phyloP scores from a whole-genome alignment of 2,113 vertebrate genomes.

The Sigmodon hispidus region DNA sequence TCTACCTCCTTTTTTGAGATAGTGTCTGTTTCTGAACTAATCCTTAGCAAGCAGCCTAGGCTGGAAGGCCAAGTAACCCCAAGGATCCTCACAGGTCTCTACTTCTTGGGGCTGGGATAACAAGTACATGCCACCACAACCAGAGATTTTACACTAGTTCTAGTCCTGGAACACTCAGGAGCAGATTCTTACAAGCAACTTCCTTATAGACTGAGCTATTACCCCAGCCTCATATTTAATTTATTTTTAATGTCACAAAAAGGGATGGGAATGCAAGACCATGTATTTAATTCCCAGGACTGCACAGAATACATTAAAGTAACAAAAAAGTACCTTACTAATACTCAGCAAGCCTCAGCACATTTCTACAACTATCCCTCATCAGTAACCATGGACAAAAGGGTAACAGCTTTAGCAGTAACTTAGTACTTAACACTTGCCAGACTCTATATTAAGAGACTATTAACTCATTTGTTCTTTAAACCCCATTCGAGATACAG shows the following conservation, averaged over 20 bases:
- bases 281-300: neutral
- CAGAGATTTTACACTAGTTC: neutral
- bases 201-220: neutral
- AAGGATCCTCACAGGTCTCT: neutral
- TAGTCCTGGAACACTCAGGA: neutral
- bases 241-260: neutral
- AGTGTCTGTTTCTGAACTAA: neutral
- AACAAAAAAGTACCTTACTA: conserved; percentile 28
- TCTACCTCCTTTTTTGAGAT: neutral
- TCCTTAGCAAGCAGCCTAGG: neutral
- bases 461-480: conserved; percentile 5
- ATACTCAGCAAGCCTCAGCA: conserved; percentile 13
- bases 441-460: neutral
- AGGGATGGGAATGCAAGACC: neutral
- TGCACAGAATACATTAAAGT: neutral
- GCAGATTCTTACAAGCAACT: neutral
- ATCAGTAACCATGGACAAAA: neutral
- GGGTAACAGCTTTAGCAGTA: neutral
- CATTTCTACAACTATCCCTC: conserved; percentile 6
- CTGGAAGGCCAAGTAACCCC: neutral
- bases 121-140: neutral
- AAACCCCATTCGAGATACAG: conserved; percentile 16
- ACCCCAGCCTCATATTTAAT: neutral
- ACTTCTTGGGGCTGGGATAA: neutral
- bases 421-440: neutral